Evolutionary conservation across 2,888 invertebrate species (phyloP), one percentile per base, ranked within the genome.

Genomic region (Idaea biselata): DNA sequence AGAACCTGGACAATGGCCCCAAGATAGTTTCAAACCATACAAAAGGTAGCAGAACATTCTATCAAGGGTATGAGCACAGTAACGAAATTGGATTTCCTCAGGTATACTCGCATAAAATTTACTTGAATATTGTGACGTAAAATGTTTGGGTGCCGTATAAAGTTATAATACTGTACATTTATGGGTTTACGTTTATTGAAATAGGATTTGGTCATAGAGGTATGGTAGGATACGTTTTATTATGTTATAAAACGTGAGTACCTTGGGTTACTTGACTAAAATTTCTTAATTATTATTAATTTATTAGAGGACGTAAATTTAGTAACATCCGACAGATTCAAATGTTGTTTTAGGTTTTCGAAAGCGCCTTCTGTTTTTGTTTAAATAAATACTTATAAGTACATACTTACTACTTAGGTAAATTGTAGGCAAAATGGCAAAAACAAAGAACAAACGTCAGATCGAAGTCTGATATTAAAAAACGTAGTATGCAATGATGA

Each of bases 101-200:
- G 16, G 56, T 63, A 17, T 64, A 68, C 68, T 64, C 62, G 63
- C 53, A 67, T 63, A 58, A 60, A 31, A 60, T 53, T 56, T 55
- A 58, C 58, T 58, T 53, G 32, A 31, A 58, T 18, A 58, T 44
- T 58, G 31, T 61, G 25, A 53, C 17, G 55, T 60, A 44, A 58
- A 44, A 44, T 44, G 11, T 44, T 44, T 44, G 44, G 44, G 44
- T 44, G 44, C 44, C 44, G 8, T 44, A 44, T 44, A 44, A 44
- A 44, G 44, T 44, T 44, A 44, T 44, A 44, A 44, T 44, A 44
- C 44, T 44, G 44, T 44, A 14, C 44, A 44, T 44, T 44, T 44
- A 44, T 44, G 44, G 14, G 44, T 44, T 44, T 44, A 44, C 44
- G 44, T 44, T 44, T 44, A 44, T 44, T 44, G 44, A 44, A 14